Percentiles rank a stretch among this genome's conserved stretches.
Evolutionary conservation across 2,888 invertebrate species (phyloP).

Genomic region (Drosophila pseudotakahashii): DNA sequence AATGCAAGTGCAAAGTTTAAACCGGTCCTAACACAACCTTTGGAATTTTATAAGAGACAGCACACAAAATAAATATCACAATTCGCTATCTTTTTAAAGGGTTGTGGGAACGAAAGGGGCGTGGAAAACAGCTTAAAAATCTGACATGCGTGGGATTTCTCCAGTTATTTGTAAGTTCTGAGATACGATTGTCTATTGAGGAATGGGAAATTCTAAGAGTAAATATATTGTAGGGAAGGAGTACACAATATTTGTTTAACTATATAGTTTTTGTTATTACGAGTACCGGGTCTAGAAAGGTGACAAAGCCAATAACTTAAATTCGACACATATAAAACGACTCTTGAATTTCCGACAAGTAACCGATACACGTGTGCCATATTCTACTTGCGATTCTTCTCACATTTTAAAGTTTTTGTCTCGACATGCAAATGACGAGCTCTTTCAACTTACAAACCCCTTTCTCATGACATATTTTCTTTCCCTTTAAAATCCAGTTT

Average conservation of each 20-base stretch:
- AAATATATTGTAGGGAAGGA: no score
- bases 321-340: background rate
- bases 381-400: conserved; percentile 11
- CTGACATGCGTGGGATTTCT: background rate
- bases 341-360: no score
- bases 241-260: no score
- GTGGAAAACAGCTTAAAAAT: background rate
- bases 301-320: conserved; percentile 4
- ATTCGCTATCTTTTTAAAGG: background rate
- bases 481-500: conserved; percentile 48
- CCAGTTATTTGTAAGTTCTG: background rate
- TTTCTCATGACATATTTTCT: conserved; percentile 27
- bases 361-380: background rate
- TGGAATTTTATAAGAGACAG: background rate
- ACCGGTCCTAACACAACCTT: background rate
- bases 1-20: background rate
- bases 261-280: no score
- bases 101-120: background rate
- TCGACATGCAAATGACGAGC: conserved; percentile 17
- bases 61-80: background rate
- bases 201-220: background rate
- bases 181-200: background rate
- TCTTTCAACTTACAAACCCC: conserved; percentile 11
- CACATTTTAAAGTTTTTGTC: conserved; percentile 19
- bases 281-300: background rate